Conservation (phyloP, 2,113 vertebrate species). For the Oryzias celebensis region DNA sequence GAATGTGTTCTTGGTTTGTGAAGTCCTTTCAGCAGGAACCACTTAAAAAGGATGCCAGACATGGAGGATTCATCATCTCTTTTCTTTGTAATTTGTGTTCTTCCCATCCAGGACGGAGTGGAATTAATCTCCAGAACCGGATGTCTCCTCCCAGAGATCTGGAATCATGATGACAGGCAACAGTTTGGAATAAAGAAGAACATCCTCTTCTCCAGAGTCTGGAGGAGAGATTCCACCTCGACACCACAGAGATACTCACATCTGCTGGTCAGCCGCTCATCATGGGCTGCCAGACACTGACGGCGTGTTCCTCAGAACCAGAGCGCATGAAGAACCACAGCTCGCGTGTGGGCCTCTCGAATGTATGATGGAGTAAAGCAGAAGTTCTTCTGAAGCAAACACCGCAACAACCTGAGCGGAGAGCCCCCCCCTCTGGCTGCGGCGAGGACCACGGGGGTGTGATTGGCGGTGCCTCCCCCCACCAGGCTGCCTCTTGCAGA, state of each 20-base stretch:
- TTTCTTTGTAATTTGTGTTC: conserved; percentile 9
- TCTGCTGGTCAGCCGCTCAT: background rate
- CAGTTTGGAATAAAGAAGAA: too few species aligned
- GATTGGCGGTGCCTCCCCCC: conserved; percentile 36
- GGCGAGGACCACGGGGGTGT: conserved; percentile 37
- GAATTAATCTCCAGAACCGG: background rate
- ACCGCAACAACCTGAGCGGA: background rate
- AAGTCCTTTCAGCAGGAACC: too few species aligned
- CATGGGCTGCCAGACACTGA: background rate
- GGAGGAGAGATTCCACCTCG: too few species aligned
- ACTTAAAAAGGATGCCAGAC: too few species aligned
- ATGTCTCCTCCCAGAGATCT: background rate
- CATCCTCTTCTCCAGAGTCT: too few species aligned
- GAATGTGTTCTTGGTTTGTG: too few species aligned
- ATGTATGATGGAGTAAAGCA: conserved; percentile 17
- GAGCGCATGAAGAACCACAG: background rate
- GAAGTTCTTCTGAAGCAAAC: background rate
- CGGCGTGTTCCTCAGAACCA: background rate
- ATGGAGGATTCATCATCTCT: too few species aligned
- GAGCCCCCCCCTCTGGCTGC: conserved; percentile 38
- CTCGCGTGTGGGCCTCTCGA: background rate
- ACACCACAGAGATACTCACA: too few species aligned
- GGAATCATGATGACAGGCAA: too few species aligned
- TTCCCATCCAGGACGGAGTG: conserved; percentile 7
- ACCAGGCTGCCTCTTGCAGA: conserved; percentile 45